A percentile compares a stretch with the other conserved stretches of the same genome.
Evolutionary conservation across 2,113 vertebrate species (phyloP).

Genomic region (Neogale vison): DNA sequence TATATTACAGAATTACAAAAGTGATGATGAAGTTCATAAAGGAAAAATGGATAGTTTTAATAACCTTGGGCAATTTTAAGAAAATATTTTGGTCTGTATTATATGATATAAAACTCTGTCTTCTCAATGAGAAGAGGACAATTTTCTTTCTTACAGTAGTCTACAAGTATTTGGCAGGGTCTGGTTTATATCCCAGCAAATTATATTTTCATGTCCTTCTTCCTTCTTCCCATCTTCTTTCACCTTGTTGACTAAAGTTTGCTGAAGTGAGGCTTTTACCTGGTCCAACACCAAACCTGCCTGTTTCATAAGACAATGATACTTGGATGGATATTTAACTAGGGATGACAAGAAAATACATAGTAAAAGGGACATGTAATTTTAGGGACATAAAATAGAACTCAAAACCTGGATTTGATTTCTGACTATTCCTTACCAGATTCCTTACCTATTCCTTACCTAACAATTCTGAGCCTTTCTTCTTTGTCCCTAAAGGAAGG

Average conservation of each 20-base stretch:
- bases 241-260: background rate
- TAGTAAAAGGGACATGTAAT: background rate
- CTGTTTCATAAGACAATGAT: background rate
- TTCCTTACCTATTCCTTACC: background rate
- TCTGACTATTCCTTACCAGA: background rate
- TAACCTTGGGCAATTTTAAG: background rate
- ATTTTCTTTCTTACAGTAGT: background rate
- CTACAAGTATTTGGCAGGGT: background rate
- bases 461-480: background rate
- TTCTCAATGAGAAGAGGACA: background rate
- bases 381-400: background rate
- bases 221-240: background rate
- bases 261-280: background rate
- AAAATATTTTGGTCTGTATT: background rate
- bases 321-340: slow-evolving; percentile 20
- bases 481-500: slow-evolving; percentile 33
- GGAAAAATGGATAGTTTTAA: background rate
- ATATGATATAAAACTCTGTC: background rate
- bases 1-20: background rate
- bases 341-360: background rate
- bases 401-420: background rate
- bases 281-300: background rate
- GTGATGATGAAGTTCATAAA: background rate
- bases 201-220: background rate
- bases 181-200: background rate